phyloP scores from a whole-genome alignment of 2,888 invertebrate genomes.

The Dendrolimus pini region DNA sequence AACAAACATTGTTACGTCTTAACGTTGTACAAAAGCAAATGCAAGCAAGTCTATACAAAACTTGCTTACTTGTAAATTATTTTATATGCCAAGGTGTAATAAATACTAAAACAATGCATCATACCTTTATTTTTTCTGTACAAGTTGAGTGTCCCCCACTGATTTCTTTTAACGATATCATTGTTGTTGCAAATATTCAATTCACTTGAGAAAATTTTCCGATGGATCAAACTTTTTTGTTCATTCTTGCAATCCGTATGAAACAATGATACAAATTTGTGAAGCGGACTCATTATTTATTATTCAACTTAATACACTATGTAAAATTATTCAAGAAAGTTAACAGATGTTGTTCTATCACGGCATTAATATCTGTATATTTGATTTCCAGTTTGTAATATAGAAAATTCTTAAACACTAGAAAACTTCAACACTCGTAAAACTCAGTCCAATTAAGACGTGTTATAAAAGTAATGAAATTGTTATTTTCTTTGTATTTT shows the following conservation, averaged over 20 bases:
- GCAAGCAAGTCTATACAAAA: too few species aligned
- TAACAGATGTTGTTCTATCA: neutral
- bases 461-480: slow-evolving; percentile 4
- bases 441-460: neutral
- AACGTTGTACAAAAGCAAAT: too few species aligned
- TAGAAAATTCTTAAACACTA: neutral
- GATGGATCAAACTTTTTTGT: slow-evolving; percentile 52
- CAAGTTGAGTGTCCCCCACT: slow-evolving; percentile 72
- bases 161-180: slow-evolving; percentile 65
- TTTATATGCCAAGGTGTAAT: neutral
- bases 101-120: slow-evolving; percentile 4
- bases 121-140: slow-evolving; percentile 64
- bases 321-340: neutral
- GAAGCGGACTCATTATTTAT: slow-evolving; percentile 73
- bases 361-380: neutral
- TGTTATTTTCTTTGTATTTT: slow-evolving; percentile 12
- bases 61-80: too few species aligned
- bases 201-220: slow-evolving; percentile 78
- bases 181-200: slow-evolving; percentile 58
- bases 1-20: too few species aligned
- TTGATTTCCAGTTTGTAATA: too few species aligned
- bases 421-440: neutral
- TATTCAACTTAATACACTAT: neutral
- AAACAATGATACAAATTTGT: slow-evolving; percentile 79
- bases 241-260: slow-evolving; percentile 73